Percentiles rank a stretch among this genome's conserved stretches.
Evolutionary conservation across 2,113 vertebrate genomes (phyloP).

Genomic region (Cephalophus harveyi): DNA sequence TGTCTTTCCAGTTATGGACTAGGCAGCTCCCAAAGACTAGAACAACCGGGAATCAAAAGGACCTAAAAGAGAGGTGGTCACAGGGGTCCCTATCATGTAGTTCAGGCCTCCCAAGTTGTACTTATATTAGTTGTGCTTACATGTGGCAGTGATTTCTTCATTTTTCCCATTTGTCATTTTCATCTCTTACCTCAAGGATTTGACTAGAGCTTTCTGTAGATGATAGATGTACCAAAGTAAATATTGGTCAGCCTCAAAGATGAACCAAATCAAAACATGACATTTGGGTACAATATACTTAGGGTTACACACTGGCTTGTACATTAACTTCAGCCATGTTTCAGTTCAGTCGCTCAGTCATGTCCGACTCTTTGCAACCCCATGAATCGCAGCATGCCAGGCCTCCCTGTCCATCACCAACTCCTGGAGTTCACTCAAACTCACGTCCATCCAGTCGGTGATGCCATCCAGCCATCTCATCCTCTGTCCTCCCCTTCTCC

Average conservation of each 20-base stretch:
- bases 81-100: background rate
- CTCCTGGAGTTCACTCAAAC: too few relatives aligned
- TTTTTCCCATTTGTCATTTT: background rate
- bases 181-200: background rate
- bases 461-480: too few relatives aligned
- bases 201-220: background rate
- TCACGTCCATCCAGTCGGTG: too few relatives aligned
- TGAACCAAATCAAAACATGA: background rate
- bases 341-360: background rate
- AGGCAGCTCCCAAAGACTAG: background rate
- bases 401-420: too few relatives aligned
- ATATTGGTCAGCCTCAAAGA: background rate
- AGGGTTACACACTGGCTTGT: background rate
- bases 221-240: background rate
- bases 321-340: background rate
- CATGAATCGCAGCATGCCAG: too few relatives aligned
- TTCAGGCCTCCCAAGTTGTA: background rate
- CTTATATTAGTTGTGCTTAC: background rate
- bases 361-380: too few relatives aligned
- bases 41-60: background rate
- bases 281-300: background rate
- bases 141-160: background rate
- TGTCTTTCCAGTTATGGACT: background rate
- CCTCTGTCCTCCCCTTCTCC: too few relatives aligned
- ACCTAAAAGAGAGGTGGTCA: background rate